Evolutionary conservation across 2,113 vertebrate genomes (phyloP), one percentile per base, ranked within the genome.

Genomic region (Cyanistes caeruleus): DNA sequence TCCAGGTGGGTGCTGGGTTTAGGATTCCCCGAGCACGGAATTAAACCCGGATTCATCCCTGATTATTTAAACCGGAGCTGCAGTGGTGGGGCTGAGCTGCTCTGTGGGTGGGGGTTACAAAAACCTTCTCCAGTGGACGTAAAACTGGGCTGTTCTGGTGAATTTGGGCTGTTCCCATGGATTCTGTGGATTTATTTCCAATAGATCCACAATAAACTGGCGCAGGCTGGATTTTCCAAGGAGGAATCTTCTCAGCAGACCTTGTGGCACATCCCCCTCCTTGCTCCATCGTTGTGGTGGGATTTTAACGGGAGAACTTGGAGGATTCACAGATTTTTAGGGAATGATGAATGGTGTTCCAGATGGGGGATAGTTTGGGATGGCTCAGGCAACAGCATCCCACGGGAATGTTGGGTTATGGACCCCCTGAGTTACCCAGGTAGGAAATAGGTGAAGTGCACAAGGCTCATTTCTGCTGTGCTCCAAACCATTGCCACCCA

Each of bases 401-500:
- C 33, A 0, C 0, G 11, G 73, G 63, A 65, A 27, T 1, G 12
- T 0, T 7, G 56, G 49, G 30, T 55, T n/a, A 4, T 27, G 10
- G 37, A 1, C 13, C 4, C 7, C 13, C 12, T 0, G 2, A 7
- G 41, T 46, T 21, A 15, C 10, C 33, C 44, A 12, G 30, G 56
- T 28, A 8, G 35, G 12, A 31, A 17, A 35, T 13, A 2, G 1
- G 0, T 27, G 49, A 48, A 7, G 15, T 3, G 11, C 67, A 7
- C 15, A 1, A 28, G 15, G 17, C 37, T 37, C 8, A 37, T 37
- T 89, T 37, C 58, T 75, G 13, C 80, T 70, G 37, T 14, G 8
- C 43, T 18, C 39, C 28, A 23, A 37, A 77, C 20, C 23, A 0
- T 1, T 8, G 15, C 13, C n/a, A 22, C 6, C 39, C 31, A 1